phyloP scores from a whole-genome alignment of 2,888 invertebrate genomes.

The Melieria crassipennis region DNA sequence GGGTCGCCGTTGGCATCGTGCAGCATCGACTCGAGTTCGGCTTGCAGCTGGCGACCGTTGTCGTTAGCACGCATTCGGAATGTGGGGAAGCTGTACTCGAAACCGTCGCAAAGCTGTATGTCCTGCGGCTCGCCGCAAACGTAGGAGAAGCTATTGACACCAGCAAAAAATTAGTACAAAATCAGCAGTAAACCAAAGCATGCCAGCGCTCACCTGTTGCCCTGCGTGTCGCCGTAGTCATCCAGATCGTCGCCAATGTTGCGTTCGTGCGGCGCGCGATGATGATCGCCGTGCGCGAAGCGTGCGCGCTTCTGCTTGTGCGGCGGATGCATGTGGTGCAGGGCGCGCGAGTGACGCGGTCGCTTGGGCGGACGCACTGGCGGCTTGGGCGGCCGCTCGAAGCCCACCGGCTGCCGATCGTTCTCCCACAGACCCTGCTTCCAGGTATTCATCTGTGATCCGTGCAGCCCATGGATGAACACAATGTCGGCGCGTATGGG shows the following conservation, averaged over 20 bases:
- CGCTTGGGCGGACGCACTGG: slow-evolving; percentile 63
- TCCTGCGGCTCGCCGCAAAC: slow-evolving; percentile 56
- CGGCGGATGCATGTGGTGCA: slow-evolving; percentile 52
- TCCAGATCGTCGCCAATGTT: slow-evolving; percentile 40
- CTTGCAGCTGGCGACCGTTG: slow-evolving; percentile 50
- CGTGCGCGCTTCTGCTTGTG: slow-evolving; percentile 60
- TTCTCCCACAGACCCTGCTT: slow-evolving; percentile 77
- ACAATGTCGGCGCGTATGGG: slow-evolving; percentile 74
- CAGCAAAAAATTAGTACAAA: not conserved
- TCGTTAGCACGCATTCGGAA: slow-evolving; percentile 62
- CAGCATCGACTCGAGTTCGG: slow-evolving; percentile 51
- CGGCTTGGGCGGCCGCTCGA: slow-evolving; percentile 62
- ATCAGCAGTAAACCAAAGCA: not conserved
- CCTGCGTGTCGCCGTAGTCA: slow-evolving; percentile 16
- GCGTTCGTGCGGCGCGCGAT: slow-evolving; percentile 33
- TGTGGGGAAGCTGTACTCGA: slow-evolving; percentile 63
- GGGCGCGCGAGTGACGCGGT: slow-evolving; percentile 59
- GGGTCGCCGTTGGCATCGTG: slow-evolving; percentile 35
- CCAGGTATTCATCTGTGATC: slow-evolving; percentile 85
- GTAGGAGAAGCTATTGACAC: slow-evolving; percentile 50
- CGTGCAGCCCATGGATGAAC: slow-evolving; percentile 77
- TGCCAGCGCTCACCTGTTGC: not conserved
- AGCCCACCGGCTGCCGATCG: slow-evolving; percentile 61
- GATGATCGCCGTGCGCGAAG: slow-evolving; percentile 44
- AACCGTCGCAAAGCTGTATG: slow-evolving; percentile 57